Evolutionary conservation across 53 echinoderm and acorn worm species (phyloP), one percentile per base, ranked within the genome.

Genomic region (Apostichopus leukothele): DNA sequence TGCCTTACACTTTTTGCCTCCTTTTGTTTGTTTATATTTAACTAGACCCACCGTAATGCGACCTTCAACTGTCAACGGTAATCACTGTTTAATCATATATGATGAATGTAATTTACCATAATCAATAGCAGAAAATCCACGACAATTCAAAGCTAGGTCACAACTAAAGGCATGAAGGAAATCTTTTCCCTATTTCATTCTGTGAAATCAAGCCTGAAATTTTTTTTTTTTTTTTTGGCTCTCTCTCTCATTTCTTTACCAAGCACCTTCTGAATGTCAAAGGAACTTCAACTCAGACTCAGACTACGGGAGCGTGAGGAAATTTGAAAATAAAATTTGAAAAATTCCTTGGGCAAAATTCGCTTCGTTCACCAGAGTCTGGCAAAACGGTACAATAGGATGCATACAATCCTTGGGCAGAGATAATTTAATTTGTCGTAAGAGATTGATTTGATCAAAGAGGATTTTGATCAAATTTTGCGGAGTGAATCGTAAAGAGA

Each of bases 341-440:
- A 6, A 71, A 19, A 19, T 71, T 71, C 71, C 71, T 71, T 71
- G 71, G 71, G 71, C 71, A 71, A 13, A 71, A 71, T 71, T 71
- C 71, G 18, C 71, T 71, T 71, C 71, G 18, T 71, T 71, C 71
- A 71, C 18, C 71, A 71, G 8, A 18, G 71, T 6, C 18, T 39
- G 39, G 20, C 71, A 71, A 10, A 71, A 19, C 18, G 20, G 71
- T 71, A 19, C 71, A 71, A 19, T 16, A 10, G 10, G 57, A 57
- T 57, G 57, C 57, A 57, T 10, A 57, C 57, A 57, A 71, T 6
- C 13, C 71, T n/a, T 71, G 18, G 16, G n/a, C 18, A 71, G 71
- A 71, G 71, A 81, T 81, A 81, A 81, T 81, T 81, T 59, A 81
- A 81, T 81, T 81, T 81, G 59, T 55, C 81, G 9, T 8, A 20